A percentile compares a stretch with the other conserved stretches of the same genome.
Conservation (phyloP, 2,797 vertebrate genomes). For the Aulostomus chinensis region DNA sequence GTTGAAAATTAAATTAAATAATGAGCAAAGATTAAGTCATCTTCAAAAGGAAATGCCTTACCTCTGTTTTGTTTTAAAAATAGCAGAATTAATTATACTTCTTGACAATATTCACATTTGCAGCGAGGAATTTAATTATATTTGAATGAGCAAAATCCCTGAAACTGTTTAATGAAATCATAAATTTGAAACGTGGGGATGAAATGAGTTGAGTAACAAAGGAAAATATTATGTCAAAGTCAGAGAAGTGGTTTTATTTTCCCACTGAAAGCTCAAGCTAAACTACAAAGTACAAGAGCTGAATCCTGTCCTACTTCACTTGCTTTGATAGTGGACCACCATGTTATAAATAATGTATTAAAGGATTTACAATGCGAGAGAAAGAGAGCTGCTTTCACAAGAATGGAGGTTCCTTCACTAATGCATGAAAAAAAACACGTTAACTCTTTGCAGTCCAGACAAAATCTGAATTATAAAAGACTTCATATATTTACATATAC, state of each 20-base stretch:
- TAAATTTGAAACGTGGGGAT: conserved; percentile 57
- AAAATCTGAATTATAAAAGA: conserved; percentile 66
- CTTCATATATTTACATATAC: conserved; percentile 78
- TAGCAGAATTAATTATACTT: conserved; percentile 20
- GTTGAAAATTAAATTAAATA: too few species aligned
- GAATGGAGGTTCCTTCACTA: conserved; percentile 67
- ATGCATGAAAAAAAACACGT: conserved; percentile 56
- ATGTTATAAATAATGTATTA: conserved; percentile 83
- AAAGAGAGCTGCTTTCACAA: conserved; percentile 70
- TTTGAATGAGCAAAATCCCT: conserved; percentile 27
- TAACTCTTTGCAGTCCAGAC: conserved; percentile 71
- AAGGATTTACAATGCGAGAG: conserved; percentile 78
- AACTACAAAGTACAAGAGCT: conserved; percentile 71
- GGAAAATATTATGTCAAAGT: conserved; percentile 74
- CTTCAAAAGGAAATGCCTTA: conserved; percentile 26
- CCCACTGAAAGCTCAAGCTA: conserved; percentile 46
- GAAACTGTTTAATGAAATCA: conserved; percentile 61
- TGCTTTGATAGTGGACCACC: conserved; percentile 79
- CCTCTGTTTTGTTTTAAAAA: conserved; percentile 25
- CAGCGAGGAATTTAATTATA: conserved; percentile 26
- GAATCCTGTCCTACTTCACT: conserved; percentile 73
- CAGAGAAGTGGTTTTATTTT: conserved; percentile 65
- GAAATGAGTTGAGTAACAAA: conserved; percentile 68
- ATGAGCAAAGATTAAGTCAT: conserved; percentile 21
- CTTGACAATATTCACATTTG: conserved; percentile 19